These are phyloP conservation scores for Hemiscyllium ocellatum DNA, from an alignment of 2,113 vertebrate genomes.

Conservation along the genomic window DNA sequence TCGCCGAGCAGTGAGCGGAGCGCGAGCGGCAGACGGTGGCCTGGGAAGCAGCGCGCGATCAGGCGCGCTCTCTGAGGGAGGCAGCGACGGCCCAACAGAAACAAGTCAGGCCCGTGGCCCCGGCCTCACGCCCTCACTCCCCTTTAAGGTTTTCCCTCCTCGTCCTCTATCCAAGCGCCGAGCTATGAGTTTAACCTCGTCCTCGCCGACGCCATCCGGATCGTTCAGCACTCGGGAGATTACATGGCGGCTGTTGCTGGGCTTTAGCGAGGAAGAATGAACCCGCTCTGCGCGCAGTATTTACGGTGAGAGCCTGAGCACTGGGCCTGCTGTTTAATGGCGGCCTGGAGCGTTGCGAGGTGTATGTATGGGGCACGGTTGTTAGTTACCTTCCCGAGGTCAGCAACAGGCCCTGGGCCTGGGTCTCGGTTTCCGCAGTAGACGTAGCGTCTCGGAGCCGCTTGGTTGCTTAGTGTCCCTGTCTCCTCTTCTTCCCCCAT, in stretches of 20 bases:
- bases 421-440: conserved; percentile 20
- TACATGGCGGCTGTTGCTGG: conserved; percentile 42
- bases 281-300: conserved; percentile 68
- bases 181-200: conserved; percentile 37
- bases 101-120: conserved; percentile 39
- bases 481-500: neutral
- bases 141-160: neutral
- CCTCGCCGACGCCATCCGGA: conserved; percentile 21
- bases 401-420: neutral
- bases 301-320: conserved; percentile 57
- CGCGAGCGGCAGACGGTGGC: conserved; percentile 12
- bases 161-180: conserved; percentile 46
- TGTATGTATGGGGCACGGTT: neutral
- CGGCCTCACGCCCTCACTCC: no score
- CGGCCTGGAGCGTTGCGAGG: conserved; percentile 18
- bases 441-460: neutral
- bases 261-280: conserved; percentile 63
- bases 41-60: neutral
- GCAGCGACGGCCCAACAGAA: conserved; percentile 41
- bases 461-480: conserved; percentile 9
- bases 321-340: conserved; percentile 6
- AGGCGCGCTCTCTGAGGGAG: neutral
- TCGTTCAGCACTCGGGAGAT: conserved; percentile 40
- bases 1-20: neutral
- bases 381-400: neutral